These are phyloP conservation scores for Morone chrysops DNA, from an alignment of 2,113 vertebrate genomes.

Conservation along the genomic window DNA sequence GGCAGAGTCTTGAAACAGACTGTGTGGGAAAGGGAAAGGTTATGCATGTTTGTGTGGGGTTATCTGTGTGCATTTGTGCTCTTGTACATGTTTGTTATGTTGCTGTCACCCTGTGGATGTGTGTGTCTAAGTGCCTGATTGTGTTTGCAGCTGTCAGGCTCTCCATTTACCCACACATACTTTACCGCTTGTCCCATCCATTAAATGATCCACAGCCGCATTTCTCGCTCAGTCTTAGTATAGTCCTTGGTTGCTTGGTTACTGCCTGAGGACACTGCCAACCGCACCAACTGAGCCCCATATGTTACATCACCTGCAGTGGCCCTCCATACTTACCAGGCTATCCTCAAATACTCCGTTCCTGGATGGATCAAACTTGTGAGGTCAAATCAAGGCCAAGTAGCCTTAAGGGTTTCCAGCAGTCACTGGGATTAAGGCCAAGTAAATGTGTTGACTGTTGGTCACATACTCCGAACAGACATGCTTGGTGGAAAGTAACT, in stretches of 20 bases:
- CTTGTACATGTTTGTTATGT: slow-evolving; percentile 14
- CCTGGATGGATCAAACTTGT: slow-evolving; percentile 45
- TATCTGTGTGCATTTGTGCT: background rate
- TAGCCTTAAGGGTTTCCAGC: slow-evolving; percentile 39
- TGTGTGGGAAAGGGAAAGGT: slow-evolving; percentile 32
- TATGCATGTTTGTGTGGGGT: slow-evolving; percentile 22
- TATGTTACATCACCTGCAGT: slow-evolving; percentile 67
- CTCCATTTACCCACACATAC: slow-evolving; percentile 30
- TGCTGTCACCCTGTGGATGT: slow-evolving; percentile 28
- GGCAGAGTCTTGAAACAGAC: slow-evolving; percentile 45
- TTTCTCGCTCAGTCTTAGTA: slow-evolving; percentile 31
- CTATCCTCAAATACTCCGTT: slow-evolving; percentile 37
- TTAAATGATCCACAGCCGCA: slow-evolving; percentile 54
- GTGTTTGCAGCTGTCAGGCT: slow-evolving; percentile 28
- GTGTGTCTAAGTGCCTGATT: slow-evolving; percentile 13
- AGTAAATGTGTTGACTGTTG: slow-evolving; percentile 8
- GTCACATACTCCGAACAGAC: slow-evolving; percentile 2
- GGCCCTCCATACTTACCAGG: slow-evolving; percentile 49
- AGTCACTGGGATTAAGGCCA: slow-evolving; percentile 25
- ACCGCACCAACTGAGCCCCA: slow-evolving; percentile 55
- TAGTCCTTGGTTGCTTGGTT: slow-evolving; percentile 42
- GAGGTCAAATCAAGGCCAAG: slow-evolving; percentile 63
- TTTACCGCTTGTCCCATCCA: slow-evolving; percentile 20
- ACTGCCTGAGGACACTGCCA: slow-evolving; percentile 56
- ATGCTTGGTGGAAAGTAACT: background rate